These are phyloP conservation scores for Erebia aethiops DNA, from an alignment of 2,888 invertebrate species.

Conservation along the genomic window DNA sequence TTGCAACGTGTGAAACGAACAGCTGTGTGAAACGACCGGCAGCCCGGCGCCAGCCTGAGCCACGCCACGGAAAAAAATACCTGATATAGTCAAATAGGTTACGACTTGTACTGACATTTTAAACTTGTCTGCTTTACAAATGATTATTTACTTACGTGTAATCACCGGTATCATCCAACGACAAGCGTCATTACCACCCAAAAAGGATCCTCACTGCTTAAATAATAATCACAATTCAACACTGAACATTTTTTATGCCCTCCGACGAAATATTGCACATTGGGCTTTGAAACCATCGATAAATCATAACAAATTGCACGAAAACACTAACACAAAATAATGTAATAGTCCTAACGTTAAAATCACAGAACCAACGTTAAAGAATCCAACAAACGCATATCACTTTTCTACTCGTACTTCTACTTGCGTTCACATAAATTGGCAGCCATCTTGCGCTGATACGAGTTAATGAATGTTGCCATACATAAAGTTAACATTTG, in stretches of 20 bases:
- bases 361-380: conserved; percentile 72
- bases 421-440: conserved; percentile 81
- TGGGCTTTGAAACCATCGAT: conserved; percentile 68
- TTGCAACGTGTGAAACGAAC: conserved; percentile 49
- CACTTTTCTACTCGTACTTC: conserved; percentile 79
- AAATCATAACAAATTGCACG: conserved; percentile 77
- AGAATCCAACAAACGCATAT: conserved; percentile 69
- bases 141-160: conserved; percentile 66
- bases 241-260: conserved; percentile 76
- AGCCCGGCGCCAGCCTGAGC: conserved; percentile 49
- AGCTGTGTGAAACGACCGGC: conserved; percentile 53
- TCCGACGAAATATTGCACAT: conserved; percentile 75
- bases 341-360: conserved; percentile 63
- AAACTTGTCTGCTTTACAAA: conserved; percentile 45
- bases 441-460: conserved; percentile 82
- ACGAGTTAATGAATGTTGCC: conserved; percentile 64
- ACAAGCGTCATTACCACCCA: conserved; percentile 74
- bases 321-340: conserved; percentile 70
- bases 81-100: conserved; percentile 73
- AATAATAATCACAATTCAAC: conserved; percentile 81
- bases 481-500: conserved; percentile 29
- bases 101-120: conserved; percentile 58
- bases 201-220: conserved; percentile 75
- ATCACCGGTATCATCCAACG: conserved; percentile 79
- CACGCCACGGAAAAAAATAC: conserved; percentile 52